Base-by-base conservation (phyloP, 2,113 vertebrate genomes). In the Trematocara macrostoma region DNA sequence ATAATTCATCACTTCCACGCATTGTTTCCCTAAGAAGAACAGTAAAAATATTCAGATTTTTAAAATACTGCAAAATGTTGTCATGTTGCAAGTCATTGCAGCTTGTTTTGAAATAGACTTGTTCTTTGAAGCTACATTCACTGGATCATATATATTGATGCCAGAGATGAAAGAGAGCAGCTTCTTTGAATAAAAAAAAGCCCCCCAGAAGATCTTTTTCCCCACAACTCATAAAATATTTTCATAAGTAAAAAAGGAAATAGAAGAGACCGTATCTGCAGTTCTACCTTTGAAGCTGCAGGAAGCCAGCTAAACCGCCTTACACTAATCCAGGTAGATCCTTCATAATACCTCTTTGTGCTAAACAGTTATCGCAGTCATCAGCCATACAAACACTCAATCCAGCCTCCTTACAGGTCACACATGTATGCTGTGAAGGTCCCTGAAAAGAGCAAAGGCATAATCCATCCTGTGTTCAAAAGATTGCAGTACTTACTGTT, bases 301-400 rank as follows among this genome's bases (percentile, higher is more conserved):
- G 84, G 26, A 84, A 86, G 76, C 53, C 67, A 69, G 61, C 56
- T 92, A 87, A 93, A 92, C 90, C 55, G 23, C 84, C 86, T 93
- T 88, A 82, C 71, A 90, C 89, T 93, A 94, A 94, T 95, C 92
- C 93, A 87, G 49, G 92, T 95, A 93, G 89, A 87, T 40, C 57
- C 34, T 38, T 64, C 40, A 87, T 94, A 93, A 92, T 91, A 90
- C 89, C 49, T 85, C 79, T 88, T 87, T 89, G 86, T 87, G 86
- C 82, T 90, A 78, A 93, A 92, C 83, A 87, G 57, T 85, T 56
- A 83, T 42, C 71, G 64, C 89, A 90, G 85, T 59, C 78, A 74
- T 88, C 85, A 85, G 76, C 79, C 87, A 84, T 26, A 83, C 78
- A 88, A 15, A 90, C 47, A 85, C 69, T 11, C 81, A 83, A 34